Evolutionary conservation across 2,113 vertebrate species (phyloP).

Genomic region (Azemiops feae): DNA sequence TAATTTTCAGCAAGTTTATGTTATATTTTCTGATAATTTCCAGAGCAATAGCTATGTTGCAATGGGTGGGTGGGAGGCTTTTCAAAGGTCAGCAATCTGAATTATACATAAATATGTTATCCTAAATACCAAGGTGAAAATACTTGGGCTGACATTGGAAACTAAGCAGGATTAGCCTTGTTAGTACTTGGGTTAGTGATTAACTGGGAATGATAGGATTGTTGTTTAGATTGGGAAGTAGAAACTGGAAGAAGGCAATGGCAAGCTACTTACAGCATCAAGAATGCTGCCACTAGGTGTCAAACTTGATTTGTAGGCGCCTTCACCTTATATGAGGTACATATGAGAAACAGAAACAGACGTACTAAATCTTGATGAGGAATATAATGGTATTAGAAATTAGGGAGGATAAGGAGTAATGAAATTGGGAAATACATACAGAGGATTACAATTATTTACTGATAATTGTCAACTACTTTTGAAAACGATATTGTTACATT

Average conservation of each 20-base stretch:
- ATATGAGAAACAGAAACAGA: neutral
- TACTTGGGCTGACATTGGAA: neutral
- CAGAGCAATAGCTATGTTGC: neutral
- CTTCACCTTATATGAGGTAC: neutral
- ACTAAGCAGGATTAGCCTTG: neutral
- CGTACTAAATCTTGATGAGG: neutral
- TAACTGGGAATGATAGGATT: neutral
- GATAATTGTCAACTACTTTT: too few relatives aligned
- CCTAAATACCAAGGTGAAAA: neutral
- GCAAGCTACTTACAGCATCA: neutral
- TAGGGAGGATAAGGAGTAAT: neutral
- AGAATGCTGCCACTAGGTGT: neutral
- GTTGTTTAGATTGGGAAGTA: neutral
- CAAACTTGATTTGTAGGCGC: neutral
- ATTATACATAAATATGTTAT: neutral
- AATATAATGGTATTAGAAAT: neutral
- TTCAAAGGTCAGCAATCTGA: neutral
- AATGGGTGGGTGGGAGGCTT: neutral
- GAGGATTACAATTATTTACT: too few relatives aligned
- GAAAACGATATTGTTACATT: too few relatives aligned
- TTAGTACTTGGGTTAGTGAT: neutral
- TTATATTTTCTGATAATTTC: neutral
- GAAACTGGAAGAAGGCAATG: neutral
- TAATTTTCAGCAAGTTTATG: neutral
- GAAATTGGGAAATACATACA: too few relatives aligned